Percentiles rank a stretch among this genome's conserved stretches.
phyloP scores from a whole-genome alignment of 2,888 invertebrate genomes.

The Temnothorax rugatulus region DNA sequence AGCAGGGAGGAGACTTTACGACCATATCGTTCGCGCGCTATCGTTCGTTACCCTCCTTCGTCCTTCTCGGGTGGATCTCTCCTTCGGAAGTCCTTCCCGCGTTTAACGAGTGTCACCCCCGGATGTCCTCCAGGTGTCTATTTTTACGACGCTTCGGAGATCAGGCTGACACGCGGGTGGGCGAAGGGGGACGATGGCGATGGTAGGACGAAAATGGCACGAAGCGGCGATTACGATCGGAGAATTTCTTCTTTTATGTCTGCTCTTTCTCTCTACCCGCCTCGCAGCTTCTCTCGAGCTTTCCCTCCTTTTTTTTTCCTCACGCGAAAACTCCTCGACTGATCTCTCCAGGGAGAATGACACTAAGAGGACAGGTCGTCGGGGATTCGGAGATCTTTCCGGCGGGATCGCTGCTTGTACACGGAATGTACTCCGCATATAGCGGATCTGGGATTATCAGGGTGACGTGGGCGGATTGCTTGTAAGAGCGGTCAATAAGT shows the following conservation, averaged over 20 bases:
- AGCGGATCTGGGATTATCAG: constrained; percentile 40
- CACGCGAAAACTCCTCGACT: constrained; percentile 34
- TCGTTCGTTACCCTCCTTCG: constrained; percentile 29
- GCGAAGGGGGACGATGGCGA: background rate
- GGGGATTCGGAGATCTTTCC: constrained; percentile 47
- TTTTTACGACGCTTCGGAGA: constrained; percentile 58
- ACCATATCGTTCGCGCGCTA: constrained; percentile 2
- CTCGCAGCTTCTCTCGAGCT: constrained; percentile 11
- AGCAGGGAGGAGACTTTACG: constrained; percentile 13
- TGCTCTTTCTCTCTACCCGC: background rate
- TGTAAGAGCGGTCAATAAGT: constrained; percentile 57
- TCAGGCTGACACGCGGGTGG: constrained; percentile 42
- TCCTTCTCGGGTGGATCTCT: constrained; percentile 4
- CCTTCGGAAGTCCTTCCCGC: constrained; percentile 20
- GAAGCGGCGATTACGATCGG: constrained; percentile 58
- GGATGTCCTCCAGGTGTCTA: constrained; percentile 57
- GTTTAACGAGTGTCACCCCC: constrained; percentile 63
- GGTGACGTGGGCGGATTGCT: constrained; percentile 53
- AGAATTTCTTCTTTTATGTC: constrained; percentile 39
- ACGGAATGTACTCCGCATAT: constrained; percentile 35
- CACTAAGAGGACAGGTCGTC: constrained; percentile 61
- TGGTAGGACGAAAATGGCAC: constrained; percentile 19
- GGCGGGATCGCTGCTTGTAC: constrained; percentile 36
- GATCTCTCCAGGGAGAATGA: constrained; percentile 55
- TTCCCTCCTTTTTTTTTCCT: background rate